phyloP scores from a whole-genome alignment of 1,140 invertebrate genomes.

The Meteorus sp. region DNA sequence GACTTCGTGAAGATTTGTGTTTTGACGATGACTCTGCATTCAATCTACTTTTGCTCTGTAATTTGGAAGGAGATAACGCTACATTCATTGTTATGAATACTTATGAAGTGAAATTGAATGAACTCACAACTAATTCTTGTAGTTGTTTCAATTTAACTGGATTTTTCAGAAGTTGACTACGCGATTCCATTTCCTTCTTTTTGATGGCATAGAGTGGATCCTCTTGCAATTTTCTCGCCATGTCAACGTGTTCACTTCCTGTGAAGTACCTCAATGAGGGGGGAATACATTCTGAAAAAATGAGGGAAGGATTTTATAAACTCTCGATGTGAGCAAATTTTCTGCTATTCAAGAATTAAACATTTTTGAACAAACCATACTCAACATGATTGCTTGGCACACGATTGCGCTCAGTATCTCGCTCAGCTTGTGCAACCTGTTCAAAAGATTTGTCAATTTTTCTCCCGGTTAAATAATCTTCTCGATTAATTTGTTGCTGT shows the following conservation, averaged over 20 bases:
- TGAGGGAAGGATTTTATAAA: conserved; percentile 22
- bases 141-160: conserved; percentile 86
- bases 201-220: conserved; percentile 87
- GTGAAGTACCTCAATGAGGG: conserved; percentile 70
- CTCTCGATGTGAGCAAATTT: conserved; percentile 18
- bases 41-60: conserved; percentile 51
- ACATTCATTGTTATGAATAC: conserved; percentile 27
- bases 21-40: conserved; percentile 21
- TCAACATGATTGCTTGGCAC: conserved; percentile 70
- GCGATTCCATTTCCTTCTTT: conserved; percentile 80
- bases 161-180: conserved; percentile 81
- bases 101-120: background rate
- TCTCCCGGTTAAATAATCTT: conserved; percentile 90
- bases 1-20: conserved; percentile 32
- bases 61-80: conserved; percentile 1
- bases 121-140: conserved; percentile 70
- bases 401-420: conserved; percentile 55
- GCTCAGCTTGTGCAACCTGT: conserved; percentile 64
- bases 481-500: conserved; percentile 72
- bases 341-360: conserved; percentile 7
- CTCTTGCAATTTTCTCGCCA: conserved; percentile 82
- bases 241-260: conserved; percentile 73
- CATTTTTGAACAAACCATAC: conserved; percentile 53
- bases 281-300: conserved; percentile 68
- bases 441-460: conserved; percentile 85